Percentiles rank a stretch among this genome's conserved stretches.
Evolutionary conservation across 1,140 invertebrate genomes (phyloP).

Genomic region (Brachionus plicatilis): DNA sequence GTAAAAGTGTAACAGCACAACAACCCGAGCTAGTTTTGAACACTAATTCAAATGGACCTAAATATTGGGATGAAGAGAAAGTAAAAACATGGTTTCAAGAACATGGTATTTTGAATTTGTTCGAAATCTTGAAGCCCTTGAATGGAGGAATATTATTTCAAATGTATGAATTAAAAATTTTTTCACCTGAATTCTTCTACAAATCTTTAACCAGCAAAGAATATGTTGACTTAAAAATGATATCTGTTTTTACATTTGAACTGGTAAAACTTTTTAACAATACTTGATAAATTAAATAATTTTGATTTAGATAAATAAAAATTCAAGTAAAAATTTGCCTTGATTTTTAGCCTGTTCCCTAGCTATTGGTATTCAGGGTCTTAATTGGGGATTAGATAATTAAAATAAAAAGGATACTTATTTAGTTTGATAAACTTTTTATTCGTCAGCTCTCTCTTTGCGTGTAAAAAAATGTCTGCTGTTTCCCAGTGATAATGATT

Average conservation of each 20-base stretch:
- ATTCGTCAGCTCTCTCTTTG: too few relatives aligned
- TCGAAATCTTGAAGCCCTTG: background rate
- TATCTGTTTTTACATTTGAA: background rate
- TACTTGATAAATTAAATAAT: background rate
- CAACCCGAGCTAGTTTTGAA: background rate
- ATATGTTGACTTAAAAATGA: background rate
- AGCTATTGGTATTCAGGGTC: too few relatives aligned
- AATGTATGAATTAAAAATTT: background rate
- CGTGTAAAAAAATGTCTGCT: too few relatives aligned
- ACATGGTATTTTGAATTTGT: background rate
- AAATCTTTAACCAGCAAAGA: slow-evolving; percentile 11
- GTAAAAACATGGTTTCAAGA: background rate
- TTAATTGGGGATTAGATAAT: too few relatives aligned
- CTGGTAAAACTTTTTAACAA: background rate
- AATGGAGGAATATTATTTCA: slow-evolving; percentile 7
- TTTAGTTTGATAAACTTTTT: too few relatives aligned
- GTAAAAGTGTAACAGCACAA: background rate
- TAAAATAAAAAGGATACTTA: too few relatives aligned
- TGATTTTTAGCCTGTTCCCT: too few relatives aligned
- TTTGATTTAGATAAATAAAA: too few relatives aligned
- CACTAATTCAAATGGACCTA: background rate
- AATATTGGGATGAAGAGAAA: background rate
- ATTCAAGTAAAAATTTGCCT: too few relatives aligned
- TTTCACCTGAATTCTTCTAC: slow-evolving; percentile 42
- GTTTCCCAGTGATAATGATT: too few relatives aligned